Evolutionary conservation across 1,140 invertebrate genomes (phyloP).

Genomic region (Daktulosphaira vitifoliae): DNA sequence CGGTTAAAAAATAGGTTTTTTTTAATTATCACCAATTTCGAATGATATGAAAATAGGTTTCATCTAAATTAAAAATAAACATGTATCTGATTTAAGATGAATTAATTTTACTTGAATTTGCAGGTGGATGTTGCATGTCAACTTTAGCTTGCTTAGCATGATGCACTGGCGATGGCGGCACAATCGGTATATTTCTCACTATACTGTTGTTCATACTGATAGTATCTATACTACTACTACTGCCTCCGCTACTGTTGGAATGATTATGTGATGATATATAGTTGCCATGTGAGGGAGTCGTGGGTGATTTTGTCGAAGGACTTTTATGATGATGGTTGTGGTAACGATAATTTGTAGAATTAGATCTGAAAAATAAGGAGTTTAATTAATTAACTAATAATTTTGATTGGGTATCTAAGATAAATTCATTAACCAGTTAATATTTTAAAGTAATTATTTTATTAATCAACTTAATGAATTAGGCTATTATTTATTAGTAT

Average conservation of each 20-base stretch:
- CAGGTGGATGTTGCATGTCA: conserved; percentile 35
- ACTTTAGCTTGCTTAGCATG: conserved; percentile 14
- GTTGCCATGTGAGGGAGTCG: background rate
- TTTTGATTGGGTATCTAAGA: too few relatives aligned
- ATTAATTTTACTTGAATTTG: conserved; percentile 1
- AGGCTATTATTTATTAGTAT: too few relatives aligned
- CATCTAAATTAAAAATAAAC: too few relatives aligned
- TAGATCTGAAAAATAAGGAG: background rate
- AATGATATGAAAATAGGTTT: too few relatives aligned
- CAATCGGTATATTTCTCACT: background rate
- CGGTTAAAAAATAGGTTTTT: too few relatives aligned
- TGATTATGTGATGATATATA: conserved; percentile 3
- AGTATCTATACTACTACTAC: background rate
- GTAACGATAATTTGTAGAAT: conserved; percentile 20
- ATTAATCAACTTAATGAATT: too few relatives aligned
- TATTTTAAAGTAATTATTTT: too few relatives aligned
- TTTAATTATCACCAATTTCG: too few relatives aligned
- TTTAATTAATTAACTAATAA: too few relatives aligned
- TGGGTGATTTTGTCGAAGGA: background rate
- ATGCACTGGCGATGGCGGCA: conserved; percentile 32
- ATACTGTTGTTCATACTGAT: background rate
- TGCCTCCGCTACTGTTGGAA: too few relatives aligned
- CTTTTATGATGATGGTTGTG: conserved; percentile 2
- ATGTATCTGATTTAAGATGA: too few relatives aligned
- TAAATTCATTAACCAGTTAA: too few relatives aligned